Evolutionary conservation across 1,140 invertebrate species (phyloP), one percentile per base, ranked within the genome.

Genomic region (Diprion similis): DNA sequence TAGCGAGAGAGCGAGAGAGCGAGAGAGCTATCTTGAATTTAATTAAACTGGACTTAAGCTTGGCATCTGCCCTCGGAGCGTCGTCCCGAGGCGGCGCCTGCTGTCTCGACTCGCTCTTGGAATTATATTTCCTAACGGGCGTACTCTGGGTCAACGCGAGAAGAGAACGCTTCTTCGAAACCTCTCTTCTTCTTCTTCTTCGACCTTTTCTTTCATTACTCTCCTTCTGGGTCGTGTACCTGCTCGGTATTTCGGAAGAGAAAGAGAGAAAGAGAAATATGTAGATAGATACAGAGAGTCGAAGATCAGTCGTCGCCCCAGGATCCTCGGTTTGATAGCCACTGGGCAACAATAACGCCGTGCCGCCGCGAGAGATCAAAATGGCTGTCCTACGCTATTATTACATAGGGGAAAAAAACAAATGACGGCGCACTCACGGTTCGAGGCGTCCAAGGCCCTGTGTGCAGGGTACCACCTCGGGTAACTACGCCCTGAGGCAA

Each of bases 331-430:
- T 72, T 82, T 85, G 84, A 84, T 81, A 72, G 76, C 8, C 83
- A 79, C 84, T 85, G 84, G 79, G 80, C 82, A 87, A 87, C 86
- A 87, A 87, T 87, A 87, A 87, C 85, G 86, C 84, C 81, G 85
- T 82, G 78, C 85, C 83, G 82, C 83, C 78, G 80, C 80, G 83
- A 86, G 82, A 82, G 85, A 84, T 86, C 85, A 87, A 87, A 87
- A 87, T 87, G 85, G 85, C 85, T 86, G 85, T 87, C 85, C 85
- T 86, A 81, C 81, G 85, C 84, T 87, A 87, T 87, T 87, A 87
- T 87, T 87, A 86, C 84, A 83, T 81, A 80, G 79, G 80, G 77
- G 81, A 83, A 84, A 59, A 84, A 83, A 83, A 83, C 80, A 81
- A 84, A 85, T 79, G 81, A 79, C 81, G 81, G 78, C 78, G 81